Evolutionary conservation across 2,888 invertebrate species (phyloP), one percentile per base, ranked within the genome.

Genomic region (Parapristionchus giblindavisi): DNA sequence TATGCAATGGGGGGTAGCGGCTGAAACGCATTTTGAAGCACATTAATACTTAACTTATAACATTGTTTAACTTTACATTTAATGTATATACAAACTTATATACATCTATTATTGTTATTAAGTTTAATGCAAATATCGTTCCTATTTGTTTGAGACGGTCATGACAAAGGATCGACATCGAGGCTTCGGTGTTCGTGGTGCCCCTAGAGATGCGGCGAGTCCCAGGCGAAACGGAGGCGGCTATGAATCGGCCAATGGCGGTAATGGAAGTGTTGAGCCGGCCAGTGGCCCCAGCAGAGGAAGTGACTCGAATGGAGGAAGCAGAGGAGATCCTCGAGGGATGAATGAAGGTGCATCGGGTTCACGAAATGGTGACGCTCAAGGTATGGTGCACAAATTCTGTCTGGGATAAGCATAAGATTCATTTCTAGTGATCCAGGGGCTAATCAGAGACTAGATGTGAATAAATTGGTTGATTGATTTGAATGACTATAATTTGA

Each of bases 291-390:
- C 32, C 3, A 32, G 36, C 14, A 36, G 61, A 61, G 56, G 27
- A 56, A 17, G 27, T 3, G 29, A 32, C 2, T 27, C 8, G n/a
- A 36, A 36, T 21, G 1, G 61, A 61, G 61, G 61, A 36, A 36
- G 36, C 36, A 61, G 61, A 61, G 61, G 61, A 61, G 61, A 32
- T n/a, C 36, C 6, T 8, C n/a, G 36, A 61, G 61, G 61, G 8
- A n/a, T 8, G n/a, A 5, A n/a, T 17, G 61, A 36, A 61, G 61
- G 61, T 34, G 36, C 36, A 0, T 2, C 27, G 2, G 29, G 6
- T 3, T 3, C 3, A n/a, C 5, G 14, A 3, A 14, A 29, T 58
- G 17, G n/a, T 58, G 32, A 58, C 24, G 32, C 14, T 17, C 24
- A 5, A n/a, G 56, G n/a, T 14, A n/a, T n/a, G 6, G 17, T 6